These are phyloP conservation scores for Amphiprion clarkii DNA, from an alignment of 2,797 vertebrate species.

Conservation along the genomic window DNA sequence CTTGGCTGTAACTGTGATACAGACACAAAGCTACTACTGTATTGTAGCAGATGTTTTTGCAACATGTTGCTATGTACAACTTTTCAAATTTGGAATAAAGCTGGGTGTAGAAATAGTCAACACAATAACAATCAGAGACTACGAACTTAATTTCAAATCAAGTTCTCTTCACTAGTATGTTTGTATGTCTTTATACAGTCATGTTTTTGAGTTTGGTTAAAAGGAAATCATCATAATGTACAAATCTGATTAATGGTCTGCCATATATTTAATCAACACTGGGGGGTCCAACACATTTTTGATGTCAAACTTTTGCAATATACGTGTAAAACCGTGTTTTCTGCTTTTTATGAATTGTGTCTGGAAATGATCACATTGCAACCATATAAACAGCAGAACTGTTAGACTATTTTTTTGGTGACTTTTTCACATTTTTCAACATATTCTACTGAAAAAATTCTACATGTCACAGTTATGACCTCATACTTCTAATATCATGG, in stretches of 20 bases:
- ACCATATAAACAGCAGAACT: background rate
- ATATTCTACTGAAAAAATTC: background rate
- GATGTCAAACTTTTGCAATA: background rate
- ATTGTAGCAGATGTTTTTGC: slow-evolving; percentile 7
- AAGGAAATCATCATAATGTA: background rate
- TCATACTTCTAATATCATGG: background rate
- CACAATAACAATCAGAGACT: background rate
- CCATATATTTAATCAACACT: background rate
- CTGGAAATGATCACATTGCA: background rate
- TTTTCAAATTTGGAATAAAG: background rate
- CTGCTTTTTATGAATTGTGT: background rate
- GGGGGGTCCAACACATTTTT: background rate
- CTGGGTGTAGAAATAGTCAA: background rate
- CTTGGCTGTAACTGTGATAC: background rate
- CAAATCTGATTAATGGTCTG: background rate
- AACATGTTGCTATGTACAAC: background rate
- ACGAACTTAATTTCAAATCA: background rate
- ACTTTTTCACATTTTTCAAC: too few relatives aligned
- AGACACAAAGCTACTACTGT: background rate
- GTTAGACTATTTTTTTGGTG: too few relatives aligned
- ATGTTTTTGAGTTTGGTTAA: background rate
- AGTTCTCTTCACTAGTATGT: background rate
- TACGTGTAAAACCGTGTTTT: background rate
- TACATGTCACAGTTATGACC: background rate
- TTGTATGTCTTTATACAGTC: background rate